Evolutionary conservation across 2,113 vertebrate genomes (phyloP).

Genomic region (Eonycteris spelaea): DNA sequence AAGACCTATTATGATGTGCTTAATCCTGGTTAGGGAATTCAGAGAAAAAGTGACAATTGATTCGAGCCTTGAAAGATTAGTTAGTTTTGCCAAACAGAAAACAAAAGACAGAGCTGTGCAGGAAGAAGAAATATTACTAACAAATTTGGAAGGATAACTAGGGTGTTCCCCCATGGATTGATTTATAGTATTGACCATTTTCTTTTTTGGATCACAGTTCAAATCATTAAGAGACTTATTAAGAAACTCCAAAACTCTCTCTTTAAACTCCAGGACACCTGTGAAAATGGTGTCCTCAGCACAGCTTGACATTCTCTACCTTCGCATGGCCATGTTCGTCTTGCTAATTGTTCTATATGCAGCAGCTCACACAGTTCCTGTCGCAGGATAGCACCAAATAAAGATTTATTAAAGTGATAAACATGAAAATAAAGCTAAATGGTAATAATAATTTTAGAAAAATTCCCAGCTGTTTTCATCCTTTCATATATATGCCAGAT

Average conservation of each 20-base stretch:
- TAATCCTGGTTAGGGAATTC: neutral
- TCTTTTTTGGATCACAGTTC: neutral
- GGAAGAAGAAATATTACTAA: neutral
- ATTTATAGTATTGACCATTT: neutral
- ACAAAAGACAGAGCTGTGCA: neutral
- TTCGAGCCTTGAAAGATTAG: neutral
- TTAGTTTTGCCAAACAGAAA: neutral
- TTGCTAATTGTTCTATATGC: neutral
- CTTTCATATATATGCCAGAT: neutral
- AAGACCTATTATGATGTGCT: neutral
- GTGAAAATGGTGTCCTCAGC: neutral
- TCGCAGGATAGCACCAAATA: neutral
- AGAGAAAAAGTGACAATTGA: neutral
- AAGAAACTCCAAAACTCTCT: neutral
- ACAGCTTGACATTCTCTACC: neutral
- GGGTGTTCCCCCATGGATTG: neutral
- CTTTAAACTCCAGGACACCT: neutral
- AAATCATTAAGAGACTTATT: neutral
- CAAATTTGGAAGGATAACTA: neutral
- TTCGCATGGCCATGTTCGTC: neutral
- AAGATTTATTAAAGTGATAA: constrained; percentile 12
- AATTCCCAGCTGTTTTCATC: neutral
- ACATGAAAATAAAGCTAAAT: neutral
- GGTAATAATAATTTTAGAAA: neutral
- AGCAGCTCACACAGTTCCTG: rapidly evolving